Percentiles rank a stretch among this genome's conserved stretches.
Conservation (phyloP, 2,797 vertebrate genomes). For the Falco rusticolus region DNA sequence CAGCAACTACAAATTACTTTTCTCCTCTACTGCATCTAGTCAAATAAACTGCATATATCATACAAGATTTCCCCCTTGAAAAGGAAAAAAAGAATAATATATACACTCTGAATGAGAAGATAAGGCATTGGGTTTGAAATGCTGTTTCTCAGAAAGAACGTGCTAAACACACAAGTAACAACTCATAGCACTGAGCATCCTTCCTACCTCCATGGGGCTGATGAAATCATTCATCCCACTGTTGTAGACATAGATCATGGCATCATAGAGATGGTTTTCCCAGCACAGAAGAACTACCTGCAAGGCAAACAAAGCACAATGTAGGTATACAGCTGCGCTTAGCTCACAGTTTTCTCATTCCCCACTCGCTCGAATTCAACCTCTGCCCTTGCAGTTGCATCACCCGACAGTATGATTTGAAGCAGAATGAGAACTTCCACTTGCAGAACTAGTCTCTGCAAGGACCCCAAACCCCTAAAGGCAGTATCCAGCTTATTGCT, state of each 20-base stretch:
- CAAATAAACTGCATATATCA: background rate
- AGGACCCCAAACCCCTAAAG: background rate
- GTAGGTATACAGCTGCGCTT: background rate
- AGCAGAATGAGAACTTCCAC: background rate
- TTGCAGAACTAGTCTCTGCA: background rate
- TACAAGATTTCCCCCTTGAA: background rate
- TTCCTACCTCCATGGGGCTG: slow-evolving; percentile 93
- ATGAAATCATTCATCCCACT: slow-evolving; percentile 97
- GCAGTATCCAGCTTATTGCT: background rate
- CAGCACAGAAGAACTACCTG: slow-evolving; percentile 95
- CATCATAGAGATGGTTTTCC: slow-evolving; percentile 94
- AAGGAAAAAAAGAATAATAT: background rate
- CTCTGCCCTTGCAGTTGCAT: background rate
- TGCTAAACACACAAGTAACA: background rate
- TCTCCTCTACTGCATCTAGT: background rate
- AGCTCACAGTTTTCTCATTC: background rate
- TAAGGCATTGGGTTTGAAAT: background rate
- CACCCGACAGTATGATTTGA: background rate
- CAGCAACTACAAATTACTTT: background rate
- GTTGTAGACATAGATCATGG: slow-evolving; percentile 97
- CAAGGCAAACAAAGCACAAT: slow-evolving; percentile 5
- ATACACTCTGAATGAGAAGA: background rate
- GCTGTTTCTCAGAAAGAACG: background rate
- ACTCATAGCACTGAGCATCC: background rate
- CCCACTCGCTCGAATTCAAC: background rate